Conservation (phyloP, 2,113 vertebrate species). For the Phocoena phocoena region DNA sequence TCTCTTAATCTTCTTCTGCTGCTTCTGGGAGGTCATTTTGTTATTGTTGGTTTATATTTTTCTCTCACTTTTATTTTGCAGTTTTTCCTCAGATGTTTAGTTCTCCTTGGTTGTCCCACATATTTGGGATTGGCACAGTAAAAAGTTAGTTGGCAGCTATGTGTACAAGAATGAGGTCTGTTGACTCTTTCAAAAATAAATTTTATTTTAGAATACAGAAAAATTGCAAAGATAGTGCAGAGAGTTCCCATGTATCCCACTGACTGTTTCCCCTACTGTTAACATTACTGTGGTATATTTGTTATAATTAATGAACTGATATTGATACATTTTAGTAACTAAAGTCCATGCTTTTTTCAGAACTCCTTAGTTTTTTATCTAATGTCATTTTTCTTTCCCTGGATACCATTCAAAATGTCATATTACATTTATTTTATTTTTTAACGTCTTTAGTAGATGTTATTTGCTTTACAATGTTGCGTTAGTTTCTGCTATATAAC, state of each 20-base stretch:
- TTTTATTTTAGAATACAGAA: background rate
- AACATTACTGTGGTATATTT: background rate
- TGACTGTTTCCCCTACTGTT: background rate
- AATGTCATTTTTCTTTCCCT: background rate
- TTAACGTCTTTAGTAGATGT: too few relatives aligned
- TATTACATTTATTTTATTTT: background rate
- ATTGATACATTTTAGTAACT: background rate
- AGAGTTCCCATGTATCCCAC: background rate
- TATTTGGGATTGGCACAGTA: background rate
- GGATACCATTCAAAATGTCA: background rate
- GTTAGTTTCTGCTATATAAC: too few relatives aligned
- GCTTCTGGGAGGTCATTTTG: background rate
- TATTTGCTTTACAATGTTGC: too few relatives aligned
- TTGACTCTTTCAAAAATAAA: background rate
- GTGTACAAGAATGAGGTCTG: background rate
- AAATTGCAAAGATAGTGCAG: background rate
- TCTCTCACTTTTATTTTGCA: background rate
- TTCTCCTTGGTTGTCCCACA: background rate
- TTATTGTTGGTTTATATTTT: background rate
- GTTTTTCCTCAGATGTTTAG: background rate
- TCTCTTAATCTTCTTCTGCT: background rate
- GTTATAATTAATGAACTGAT: background rate
- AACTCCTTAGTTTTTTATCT: background rate
- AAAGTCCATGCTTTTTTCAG: background rate
- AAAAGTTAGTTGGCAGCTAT: background rate